phyloP scores from a whole-genome alignment of 2,113 vertebrate genomes.

The Pteruthius melanotis region DNA sequence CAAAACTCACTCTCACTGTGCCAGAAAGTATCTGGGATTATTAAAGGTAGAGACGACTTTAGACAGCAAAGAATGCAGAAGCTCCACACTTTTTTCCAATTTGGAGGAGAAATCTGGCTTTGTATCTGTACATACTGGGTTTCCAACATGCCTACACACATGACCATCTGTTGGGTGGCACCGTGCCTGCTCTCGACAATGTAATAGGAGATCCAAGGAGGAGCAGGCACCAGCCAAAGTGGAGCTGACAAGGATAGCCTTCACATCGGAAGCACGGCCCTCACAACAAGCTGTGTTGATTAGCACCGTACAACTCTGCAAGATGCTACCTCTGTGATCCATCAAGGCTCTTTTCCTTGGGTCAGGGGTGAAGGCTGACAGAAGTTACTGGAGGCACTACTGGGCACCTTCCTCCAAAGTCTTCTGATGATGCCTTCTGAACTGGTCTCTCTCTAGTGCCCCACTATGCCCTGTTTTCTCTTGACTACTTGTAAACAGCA shows the following conservation, averaged over 20 bases:
- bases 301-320: neutral
- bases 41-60: neutral
- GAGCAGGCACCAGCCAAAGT: neutral
- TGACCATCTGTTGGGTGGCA: conserved; percentile 29
- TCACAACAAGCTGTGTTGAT: neutral
- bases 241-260: neutral
- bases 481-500: neutral
- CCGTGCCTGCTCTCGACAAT: neutral
- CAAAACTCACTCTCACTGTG: neutral
- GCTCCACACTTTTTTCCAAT: neutral
- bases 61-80: neutral
- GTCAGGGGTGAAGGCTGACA: neutral
- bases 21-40: neutral
- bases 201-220: neutral
- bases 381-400: neutral
- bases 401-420: neutral
- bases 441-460: neutral
- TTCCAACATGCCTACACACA: conserved; percentile 13
- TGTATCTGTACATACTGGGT: neutral
- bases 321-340: neutral
- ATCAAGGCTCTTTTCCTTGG: neutral
- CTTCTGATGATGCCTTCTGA: neutral
- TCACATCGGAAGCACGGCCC: neutral
- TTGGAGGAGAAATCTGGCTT: neutral
- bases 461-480: neutral